Evolutionary conservation across 1,140 invertebrate species (phyloP), one percentile per base, ranked within the genome.

Genomic region (Cyclargus thomasi): DNA sequence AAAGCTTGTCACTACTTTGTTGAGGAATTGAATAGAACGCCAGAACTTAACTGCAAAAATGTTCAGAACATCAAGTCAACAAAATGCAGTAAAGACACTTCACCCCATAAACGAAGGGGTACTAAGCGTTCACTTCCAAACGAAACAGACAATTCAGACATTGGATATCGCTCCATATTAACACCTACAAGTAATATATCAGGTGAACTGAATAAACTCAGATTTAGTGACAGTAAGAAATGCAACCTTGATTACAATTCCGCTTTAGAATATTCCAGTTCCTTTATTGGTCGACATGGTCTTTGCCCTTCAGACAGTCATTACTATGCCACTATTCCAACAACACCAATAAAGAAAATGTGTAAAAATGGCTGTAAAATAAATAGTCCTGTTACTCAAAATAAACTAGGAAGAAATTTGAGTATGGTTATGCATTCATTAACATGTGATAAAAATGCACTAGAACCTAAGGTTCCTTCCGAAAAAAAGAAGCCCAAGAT

Each of bases 181-280:
- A 90, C 87, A 47, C 87, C 87, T 53, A 90, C 87, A 11, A 87
- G 75, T 68, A 63, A 79, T 36, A 84, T 90, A 75, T 77, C 87
- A 53, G 80, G 81, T 16, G 73, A 73, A 22, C 64, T 81, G 39
- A 59, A 69, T 59, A 77, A 71, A 69, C 67, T 81, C 18, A 79
- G 75, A 55, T 78, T 79, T 57, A 79, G 67, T 73, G 75, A 79
- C 57, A 67, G 68, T 10, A 69, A 64, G 64, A 79, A 72, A 70
- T 35, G 65, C 21, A 73, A 69, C 53, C 62, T 59, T 10, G 70
- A 62, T 18, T 65, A 63, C 36, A 70, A 68, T 67, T 72, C 71
- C 55, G 29, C 16, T 23, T 17, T 29, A 16, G 64, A 10, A 17
- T 35, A 14, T 39, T 18, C 55, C 16, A 62, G 20, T 35, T 20